These are phyloP conservation scores for Embiotoca jacksoni DNA, from an alignment of 2,113 vertebrate genomes.

Conservation along the genomic window DNA sequence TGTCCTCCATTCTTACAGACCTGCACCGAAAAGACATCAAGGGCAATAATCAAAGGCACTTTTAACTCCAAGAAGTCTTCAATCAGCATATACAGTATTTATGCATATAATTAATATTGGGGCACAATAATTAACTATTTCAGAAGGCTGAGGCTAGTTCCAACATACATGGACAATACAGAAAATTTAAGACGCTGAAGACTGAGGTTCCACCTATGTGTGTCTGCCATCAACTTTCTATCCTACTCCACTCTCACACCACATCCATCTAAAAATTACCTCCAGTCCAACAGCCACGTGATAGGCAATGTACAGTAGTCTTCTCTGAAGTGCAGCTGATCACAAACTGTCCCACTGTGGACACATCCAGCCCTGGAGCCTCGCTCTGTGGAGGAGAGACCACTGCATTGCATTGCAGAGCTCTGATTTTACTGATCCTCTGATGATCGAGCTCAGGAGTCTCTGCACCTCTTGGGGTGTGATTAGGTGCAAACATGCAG, in stretches of 20 bases:
- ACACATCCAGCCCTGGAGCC: constrained; percentile 72
- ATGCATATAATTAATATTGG: background rate
- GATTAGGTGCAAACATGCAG: constrained; percentile 41
- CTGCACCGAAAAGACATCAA: background rate
- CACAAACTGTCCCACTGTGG: constrained; percentile 65
- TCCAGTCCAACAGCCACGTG: constrained; percentile 6
- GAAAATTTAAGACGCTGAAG: background rate
- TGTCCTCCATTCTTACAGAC: background rate
- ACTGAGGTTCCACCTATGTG: too few relatives aligned
- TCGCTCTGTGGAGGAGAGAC: constrained; percentile 55
- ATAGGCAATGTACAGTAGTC: constrained; percentile 13
- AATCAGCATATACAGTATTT: background rate
- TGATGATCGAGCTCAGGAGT: constrained; percentile 49
- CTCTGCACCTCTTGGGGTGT: constrained; percentile 29
- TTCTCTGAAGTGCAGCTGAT: constrained; percentile 62
- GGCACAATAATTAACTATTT: constrained; percentile 30
- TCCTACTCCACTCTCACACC: background rate
- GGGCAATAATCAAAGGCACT: constrained; percentile 7
- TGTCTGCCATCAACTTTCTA: constrained; percentile 13
- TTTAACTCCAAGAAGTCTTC: constrained; percentile 7
- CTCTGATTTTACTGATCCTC: constrained; percentile 55
- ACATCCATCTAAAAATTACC: constrained; percentile 40
- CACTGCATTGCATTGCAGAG: constrained; percentile 50
- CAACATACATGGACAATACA: background rate
- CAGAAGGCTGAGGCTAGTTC: constrained; percentile 3